Evolutionary conservation across 2,113 vertebrate genomes (phyloP).

Genomic region (Coryphaenoides rupestris): DNA sequence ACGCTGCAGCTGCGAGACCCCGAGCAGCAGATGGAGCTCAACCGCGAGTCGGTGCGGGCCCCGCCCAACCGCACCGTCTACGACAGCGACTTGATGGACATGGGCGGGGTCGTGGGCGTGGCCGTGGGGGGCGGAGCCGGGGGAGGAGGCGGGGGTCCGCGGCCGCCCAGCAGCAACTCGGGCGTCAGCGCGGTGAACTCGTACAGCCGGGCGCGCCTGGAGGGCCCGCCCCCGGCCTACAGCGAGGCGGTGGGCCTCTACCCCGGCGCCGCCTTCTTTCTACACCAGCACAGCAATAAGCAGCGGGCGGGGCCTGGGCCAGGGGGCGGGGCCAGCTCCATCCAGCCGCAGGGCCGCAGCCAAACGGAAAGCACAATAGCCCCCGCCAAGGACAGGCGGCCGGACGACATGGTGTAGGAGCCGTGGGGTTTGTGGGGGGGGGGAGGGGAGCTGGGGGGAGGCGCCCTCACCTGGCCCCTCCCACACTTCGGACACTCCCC

Average conservation of each 20-base stretch:
- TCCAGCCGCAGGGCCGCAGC: slow-evolving; percentile 83
- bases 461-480: too few relatives aligned
- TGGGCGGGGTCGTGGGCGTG: slow-evolving; percentile 73
- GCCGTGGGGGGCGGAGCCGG: slow-evolving; percentile 23
- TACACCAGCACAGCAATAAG: slow-evolving; percentile 90
- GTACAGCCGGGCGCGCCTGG: slow-evolving; percentile 85
- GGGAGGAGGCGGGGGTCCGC: slow-evolving; percentile 77
- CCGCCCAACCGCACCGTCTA: slow-evolving; percentile 98
- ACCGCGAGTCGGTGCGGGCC: slow-evolving; percentile 91
- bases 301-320: slow-evolving; percentile 35
- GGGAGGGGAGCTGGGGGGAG: background rate
- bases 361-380: slow-evolving; percentile 86
- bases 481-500: too few relatives aligned
- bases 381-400: slow-evolving; percentile 82
- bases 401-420: slow-evolving; percentile 81
- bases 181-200: slow-evolving; percentile 91
- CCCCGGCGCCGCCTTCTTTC: slow-evolving; percentile 85
- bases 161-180: slow-evolving; percentile 94
- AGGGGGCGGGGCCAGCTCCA: slow-evolving; percentile 69
- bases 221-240: slow-evolving; percentile 92
- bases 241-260: slow-evolving; percentile 95
- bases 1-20: slow-evolving; percentile 92
- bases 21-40: slow-evolving; percentile 97
- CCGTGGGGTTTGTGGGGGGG: background rate
- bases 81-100: slow-evolving; percentile 93